A percentile compares a stretch with the other conserved stretches of the same genome.
Evolutionary conservation across 2,113 vertebrate genomes (phyloP).

Genomic region (Sciurus niger): DNA sequence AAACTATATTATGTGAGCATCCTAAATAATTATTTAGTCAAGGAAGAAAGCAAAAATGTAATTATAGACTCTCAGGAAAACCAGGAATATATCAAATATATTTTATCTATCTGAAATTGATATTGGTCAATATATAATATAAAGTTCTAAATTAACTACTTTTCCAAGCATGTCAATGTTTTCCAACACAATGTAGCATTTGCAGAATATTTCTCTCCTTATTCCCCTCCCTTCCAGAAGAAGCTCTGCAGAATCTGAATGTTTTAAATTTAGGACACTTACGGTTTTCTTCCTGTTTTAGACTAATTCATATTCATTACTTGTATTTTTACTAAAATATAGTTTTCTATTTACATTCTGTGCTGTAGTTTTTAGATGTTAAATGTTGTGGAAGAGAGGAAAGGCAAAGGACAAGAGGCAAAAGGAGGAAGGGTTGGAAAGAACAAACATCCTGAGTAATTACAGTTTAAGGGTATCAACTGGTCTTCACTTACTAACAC

Average conservation of each 20-base stretch:
- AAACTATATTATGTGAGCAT: background rate
- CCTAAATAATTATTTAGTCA: background rate
- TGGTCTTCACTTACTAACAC: background rate
- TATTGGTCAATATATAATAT: background rate
- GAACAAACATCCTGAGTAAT: background rate
- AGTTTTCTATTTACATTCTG: background rate
- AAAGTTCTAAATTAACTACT: background rate
- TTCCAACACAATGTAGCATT: background rate
- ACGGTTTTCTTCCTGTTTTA: background rate
- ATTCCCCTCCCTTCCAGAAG: background rate
- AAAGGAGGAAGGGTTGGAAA: background rate
- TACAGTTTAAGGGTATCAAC: no score
- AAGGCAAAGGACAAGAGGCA: background rate
- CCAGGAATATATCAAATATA: background rate
- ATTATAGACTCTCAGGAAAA: background rate
- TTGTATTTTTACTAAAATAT: background rate
- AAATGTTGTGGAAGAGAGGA: background rate
- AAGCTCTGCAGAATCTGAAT: background rate
- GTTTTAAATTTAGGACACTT: background rate
- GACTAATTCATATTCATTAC: constrained; percentile 19
- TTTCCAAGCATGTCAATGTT: background rate
- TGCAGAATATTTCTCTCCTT: background rate
- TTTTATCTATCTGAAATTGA: background rate
- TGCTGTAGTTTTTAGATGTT: background rate
- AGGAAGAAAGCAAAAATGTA: constrained; percentile 26